phyloP scores from a whole-genome alignment of 2,797 vertebrate genomes.

The Hippoglossus hippoglossus region DNA sequence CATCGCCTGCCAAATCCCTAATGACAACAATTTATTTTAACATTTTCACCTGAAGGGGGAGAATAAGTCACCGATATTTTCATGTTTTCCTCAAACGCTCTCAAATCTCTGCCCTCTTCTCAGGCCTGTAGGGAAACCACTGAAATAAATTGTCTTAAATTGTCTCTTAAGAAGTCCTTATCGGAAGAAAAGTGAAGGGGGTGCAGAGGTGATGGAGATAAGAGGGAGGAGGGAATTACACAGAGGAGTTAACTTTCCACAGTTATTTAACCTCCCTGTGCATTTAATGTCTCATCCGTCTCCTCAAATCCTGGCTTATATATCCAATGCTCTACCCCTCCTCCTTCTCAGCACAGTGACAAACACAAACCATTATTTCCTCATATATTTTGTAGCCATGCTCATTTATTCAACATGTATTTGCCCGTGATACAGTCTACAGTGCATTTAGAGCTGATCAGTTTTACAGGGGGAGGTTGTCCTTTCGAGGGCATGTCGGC shows the following conservation, averaged over 20 bases:
- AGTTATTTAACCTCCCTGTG: conserved; percentile 8
- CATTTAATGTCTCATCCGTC: conserved; percentile 11
- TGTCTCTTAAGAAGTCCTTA: conserved; percentile 55
- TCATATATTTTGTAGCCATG: not conserved
- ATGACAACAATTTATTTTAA: too few relatives aligned
- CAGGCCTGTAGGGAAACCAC: conserved; percentile 24
- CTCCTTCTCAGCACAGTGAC: not conserved
- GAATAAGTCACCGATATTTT: not conserved
- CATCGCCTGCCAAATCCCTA: too few relatives aligned
- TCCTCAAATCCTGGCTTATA: conserved; percentile 18
- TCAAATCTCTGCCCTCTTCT: conserved; percentile 27
- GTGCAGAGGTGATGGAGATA: conserved; percentile 29
- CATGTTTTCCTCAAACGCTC: conserved; percentile 8
- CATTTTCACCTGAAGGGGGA: too few relatives aligned
- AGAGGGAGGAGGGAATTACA: conserved; percentile 24
- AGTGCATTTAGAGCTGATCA: not conserved
- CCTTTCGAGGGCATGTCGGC: conserved; percentile 15
- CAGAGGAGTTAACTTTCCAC: conserved; percentile 33
- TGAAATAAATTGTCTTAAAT: conserved; percentile 47
- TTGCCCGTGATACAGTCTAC: too few relatives aligned
- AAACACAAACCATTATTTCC: too few relatives aligned
- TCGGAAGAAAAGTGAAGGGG: conserved; percentile 31
- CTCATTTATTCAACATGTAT: too few relatives aligned
- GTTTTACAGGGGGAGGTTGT: not conserved
- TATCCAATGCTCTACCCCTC: conserved; percentile 1